Conservation (phyloP, 1,140 invertebrate species). For the Theocolax elegans region DNA sequence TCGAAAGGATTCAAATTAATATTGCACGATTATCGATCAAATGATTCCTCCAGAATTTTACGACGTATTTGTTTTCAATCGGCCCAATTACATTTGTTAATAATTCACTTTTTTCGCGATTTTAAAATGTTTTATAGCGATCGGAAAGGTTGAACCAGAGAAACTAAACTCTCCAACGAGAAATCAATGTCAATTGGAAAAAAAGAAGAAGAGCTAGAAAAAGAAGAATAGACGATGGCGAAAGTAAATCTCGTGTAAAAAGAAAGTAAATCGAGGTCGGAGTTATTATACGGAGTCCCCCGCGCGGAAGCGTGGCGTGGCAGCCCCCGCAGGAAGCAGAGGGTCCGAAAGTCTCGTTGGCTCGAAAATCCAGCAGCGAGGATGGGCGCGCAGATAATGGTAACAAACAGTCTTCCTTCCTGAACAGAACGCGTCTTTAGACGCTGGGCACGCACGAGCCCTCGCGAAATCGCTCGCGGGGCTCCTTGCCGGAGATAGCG, state of each 20-base stretch:
- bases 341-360: neutral
- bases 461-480: neutral
- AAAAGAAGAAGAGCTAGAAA: neutral
- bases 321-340: neutral
- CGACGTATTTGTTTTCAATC: too few species aligned
- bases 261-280: too few species aligned
- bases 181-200: too few species aligned
- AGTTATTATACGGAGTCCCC: neutral
- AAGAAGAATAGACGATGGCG: neutral
- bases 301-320: constrained; percentile 15
- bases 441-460: neutral
- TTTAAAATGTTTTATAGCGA: too few species aligned
- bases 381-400: constrained; percentile 48
- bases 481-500: constrained; percentile 16
- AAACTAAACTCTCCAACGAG: too few species aligned
- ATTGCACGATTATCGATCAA: too few species aligned
- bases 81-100: too few species aligned
- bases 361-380: constrained; percentile 3
- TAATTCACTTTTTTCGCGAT: too few species aligned
- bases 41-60: too few species aligned
- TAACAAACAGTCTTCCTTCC: constrained; percentile 59
- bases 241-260: too few species aligned
- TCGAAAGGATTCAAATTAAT: too few species aligned
- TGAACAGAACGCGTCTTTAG: constrained; percentile 50
- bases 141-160: too few species aligned